Percentiles rank a stretch among this genome's conserved stretches.
Conservation (phyloP, 2,797 vertebrate species). For the Pyrocephalus nanus region DNA sequence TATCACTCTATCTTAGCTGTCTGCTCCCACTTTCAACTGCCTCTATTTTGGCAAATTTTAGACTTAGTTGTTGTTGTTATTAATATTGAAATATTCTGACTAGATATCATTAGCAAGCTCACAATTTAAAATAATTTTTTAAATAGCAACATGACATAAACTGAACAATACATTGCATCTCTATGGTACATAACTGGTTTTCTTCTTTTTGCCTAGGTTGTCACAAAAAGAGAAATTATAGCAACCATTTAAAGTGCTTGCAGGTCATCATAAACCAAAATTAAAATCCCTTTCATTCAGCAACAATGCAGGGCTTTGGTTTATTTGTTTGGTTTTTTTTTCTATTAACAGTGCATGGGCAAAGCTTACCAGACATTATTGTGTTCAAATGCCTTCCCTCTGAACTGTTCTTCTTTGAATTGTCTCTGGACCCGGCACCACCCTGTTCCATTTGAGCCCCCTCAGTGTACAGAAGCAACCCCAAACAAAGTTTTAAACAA, state of each 20-base stretch:
- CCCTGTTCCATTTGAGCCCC: neutral
- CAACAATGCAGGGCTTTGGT: neutral
- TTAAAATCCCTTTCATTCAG: neutral
- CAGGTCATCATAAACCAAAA: neutral
- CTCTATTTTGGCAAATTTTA: neutral
- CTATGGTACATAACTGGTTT: neutral
- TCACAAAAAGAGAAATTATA: neutral
- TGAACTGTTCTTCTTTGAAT: neutral
- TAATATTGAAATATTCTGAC: neutral
- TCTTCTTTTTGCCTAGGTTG: neutral
- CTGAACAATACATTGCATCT: neutral
- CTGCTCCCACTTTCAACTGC: neutral
- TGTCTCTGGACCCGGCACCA: neutral
- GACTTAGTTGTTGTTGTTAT: neutral
- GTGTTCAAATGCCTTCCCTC: neutral
- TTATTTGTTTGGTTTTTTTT: neutral
- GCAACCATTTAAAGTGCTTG: neutral
- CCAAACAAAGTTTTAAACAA: neutral
- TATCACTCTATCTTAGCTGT: neutral
- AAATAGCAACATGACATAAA: neutral
- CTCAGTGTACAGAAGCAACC: neutral
- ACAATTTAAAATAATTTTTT: neutral
- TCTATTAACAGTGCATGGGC: neutral
- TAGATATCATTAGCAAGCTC: neutral
- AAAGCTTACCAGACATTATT: neutral